Evolutionary conservation across 2,797 vertebrate genomes (phyloP).

Genomic region (Allobates femoralis): DNA sequence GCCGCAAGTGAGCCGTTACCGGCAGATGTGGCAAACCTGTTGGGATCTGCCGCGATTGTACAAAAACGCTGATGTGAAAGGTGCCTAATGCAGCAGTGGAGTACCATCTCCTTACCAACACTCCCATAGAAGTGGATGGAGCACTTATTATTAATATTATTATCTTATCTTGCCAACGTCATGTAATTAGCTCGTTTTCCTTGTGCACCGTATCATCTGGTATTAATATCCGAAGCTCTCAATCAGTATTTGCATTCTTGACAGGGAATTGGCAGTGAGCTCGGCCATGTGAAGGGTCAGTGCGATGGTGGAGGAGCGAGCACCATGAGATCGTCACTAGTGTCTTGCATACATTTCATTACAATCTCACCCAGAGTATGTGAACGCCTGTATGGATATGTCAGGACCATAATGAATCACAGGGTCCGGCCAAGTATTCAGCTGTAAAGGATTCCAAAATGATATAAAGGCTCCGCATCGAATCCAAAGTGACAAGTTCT

Average conservation of each 20-base stretch:
- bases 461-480: not conserved
- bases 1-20: too few species aligned
- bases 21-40: too few species aligned
- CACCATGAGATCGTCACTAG: slow-evolving; percentile 26
- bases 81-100: too few species aligned
- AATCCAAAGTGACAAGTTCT: not conserved
- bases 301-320: slow-evolving; percentile 18
- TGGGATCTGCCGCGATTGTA: too few species aligned
- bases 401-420: slow-evolving; percentile 36
- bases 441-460: not conserved
- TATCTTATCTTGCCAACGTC: not conserved
- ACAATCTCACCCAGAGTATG: slow-evolving; percentile 24
- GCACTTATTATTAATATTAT: too few species aligned
- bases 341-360: slow-evolving; percentile 34
- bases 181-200: slow-evolving; percentile 33
- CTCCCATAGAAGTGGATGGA: too few species aligned
- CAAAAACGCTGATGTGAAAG: too few species aligned
- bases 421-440: slow-evolving; percentile 27
- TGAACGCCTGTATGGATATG: slow-evolving; percentile 34
- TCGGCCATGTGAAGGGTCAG: not conserved
- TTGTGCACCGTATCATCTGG: slow-evolving; percentile 7
- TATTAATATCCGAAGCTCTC: slow-evolving; percentile 31
- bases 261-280: slow-evolving; percentile 50
- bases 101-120: too few species aligned
- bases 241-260: slow-evolving; percentile 49